phyloP scores from a whole-genome alignment of 2,113 vertebrate genomes.

The Hemicordylus capensis region DNA sequence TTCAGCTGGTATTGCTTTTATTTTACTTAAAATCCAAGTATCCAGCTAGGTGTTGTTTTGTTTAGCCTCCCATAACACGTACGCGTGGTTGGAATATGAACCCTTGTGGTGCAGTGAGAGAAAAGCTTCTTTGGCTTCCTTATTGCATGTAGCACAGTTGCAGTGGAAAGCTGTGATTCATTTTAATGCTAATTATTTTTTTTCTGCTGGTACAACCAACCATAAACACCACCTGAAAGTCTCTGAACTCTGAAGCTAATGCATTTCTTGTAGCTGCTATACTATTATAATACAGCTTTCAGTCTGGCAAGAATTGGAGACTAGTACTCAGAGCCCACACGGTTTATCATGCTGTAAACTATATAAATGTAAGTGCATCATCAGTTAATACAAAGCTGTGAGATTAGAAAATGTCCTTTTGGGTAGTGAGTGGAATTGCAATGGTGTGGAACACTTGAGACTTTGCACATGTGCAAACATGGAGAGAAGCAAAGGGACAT shows the following conservation, averaged over 20 bases:
- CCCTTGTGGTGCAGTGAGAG: too few relatives aligned
- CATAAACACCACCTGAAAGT: not conserved
- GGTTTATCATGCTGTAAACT: not conserved
- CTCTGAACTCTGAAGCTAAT: constrained; percentile 3
- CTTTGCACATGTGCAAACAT: not conserved
- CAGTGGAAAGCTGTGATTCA: not conserved
- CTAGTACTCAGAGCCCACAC: not conserved
- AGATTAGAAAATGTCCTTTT: accelerated
- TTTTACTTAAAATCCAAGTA: constrained; percentile 3
- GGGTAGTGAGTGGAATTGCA: constrained; percentile 17
- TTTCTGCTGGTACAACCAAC: not conserved
- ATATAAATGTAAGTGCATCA: not conserved
- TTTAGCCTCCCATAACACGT: not conserved
- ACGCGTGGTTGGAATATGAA: not conserved
- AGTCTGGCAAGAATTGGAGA: not conserved
- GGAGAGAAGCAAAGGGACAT: not conserved
- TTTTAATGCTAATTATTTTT: not conserved
- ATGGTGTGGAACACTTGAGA: not conserved
- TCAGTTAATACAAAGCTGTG: not conserved
- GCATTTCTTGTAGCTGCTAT: not conserved
- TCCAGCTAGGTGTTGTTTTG: not conserved
- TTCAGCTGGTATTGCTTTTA: constrained; percentile 17
- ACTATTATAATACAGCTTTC: not conserved
- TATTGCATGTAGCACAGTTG: not conserved
- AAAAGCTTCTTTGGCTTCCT: not conserved